Conservation (phyloP, 2,797 vertebrate genomes). For the Acanthis flammea region DNA sequence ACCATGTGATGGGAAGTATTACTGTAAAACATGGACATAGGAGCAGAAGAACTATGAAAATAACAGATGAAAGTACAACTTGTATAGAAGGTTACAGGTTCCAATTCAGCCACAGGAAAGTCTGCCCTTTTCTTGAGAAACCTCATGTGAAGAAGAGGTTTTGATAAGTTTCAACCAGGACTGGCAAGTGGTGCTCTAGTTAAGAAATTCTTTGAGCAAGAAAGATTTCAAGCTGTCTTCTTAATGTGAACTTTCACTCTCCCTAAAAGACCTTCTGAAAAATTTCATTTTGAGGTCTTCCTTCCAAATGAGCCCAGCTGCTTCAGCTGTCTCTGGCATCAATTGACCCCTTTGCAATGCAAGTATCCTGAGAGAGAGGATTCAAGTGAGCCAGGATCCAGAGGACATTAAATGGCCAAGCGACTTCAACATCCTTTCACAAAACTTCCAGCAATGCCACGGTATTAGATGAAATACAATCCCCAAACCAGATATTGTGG, state of each 20-base stretch:
- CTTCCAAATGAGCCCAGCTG: not conserved
- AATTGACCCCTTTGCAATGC: not conserved
- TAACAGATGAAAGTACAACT: not conserved
- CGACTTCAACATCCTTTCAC: not conserved
- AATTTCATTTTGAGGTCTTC: not conserved
- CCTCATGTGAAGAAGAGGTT: not conserved
- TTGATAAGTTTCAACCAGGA: not conserved
- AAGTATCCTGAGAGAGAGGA: not conserved
- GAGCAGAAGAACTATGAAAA: not conserved
- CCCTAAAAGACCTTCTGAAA: not conserved
- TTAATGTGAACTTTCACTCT: not conserved
- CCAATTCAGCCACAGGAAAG: not conserved
- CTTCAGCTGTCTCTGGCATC: not conserved
- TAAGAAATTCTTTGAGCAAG: not conserved
- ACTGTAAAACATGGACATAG: not conserved
- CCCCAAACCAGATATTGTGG: not conserved
- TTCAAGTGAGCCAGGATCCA: not conserved
- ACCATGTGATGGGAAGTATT: not conserved
- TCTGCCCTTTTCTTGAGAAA: not conserved
- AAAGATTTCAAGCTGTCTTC: not conserved
- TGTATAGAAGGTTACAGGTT: not conserved
- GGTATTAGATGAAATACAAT: not conserved
- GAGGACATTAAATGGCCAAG: not conserved
- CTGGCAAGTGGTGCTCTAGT: not conserved
- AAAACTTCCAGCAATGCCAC: not conserved